These are phyloP conservation scores for Nixonia krombeini DNA, from an alignment of 1,140 invertebrate genomes.

Conservation along the genomic window DNA sequence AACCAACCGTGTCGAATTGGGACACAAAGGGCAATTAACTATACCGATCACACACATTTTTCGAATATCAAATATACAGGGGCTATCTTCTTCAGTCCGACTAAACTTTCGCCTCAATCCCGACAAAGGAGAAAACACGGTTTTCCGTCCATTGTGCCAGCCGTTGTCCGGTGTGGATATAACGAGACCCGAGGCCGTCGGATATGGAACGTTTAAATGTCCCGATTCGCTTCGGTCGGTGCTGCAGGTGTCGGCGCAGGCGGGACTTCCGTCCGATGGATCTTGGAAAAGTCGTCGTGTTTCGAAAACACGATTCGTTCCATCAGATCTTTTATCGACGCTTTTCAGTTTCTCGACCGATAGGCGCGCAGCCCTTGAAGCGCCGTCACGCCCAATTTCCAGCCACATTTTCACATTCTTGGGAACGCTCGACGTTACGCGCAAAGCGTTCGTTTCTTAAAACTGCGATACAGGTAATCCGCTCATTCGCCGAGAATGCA, in stretches of 20 bases:
- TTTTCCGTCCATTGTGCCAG: slow-evolving; percentile 7
- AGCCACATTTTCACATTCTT: slow-evolving; percentile 22
- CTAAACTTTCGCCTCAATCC: slow-evolving; percentile 17
- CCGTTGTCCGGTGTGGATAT: background rate
- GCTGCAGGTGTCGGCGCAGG: slow-evolving; percentile 44
- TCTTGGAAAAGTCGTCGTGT: slow-evolving; percentile 48
- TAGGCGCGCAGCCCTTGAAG: slow-evolving; percentile 38
- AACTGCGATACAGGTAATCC: too few relatives aligned
- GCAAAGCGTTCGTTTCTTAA: too few relatives aligned
- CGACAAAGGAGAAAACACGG: slow-evolving; percentile 18
- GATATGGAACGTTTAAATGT: slow-evolving; percentile 8
- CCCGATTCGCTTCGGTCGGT: slow-evolving; percentile 41
- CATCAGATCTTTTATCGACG: slow-evolving; percentile 55
- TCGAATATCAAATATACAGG: too few relatives aligned
- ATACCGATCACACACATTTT: too few relatives aligned
- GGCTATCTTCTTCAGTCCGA: slow-evolving; percentile 5
- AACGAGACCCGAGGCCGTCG: slow-evolving; percentile 23
- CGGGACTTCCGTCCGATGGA: slow-evolving; percentile 45
- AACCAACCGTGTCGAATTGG: too few relatives aligned
- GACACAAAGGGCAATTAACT: too few relatives aligned
- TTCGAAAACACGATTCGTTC: slow-evolving; percentile 66
- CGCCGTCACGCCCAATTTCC: too few relatives aligned
- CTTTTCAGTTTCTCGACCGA: slow-evolving; percentile 29
- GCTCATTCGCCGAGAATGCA: background rate
- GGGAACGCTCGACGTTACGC: too few relatives aligned